Base-by-base conservation (phyloP, 2,797 vertebrate genomes). In the Carapus acus region DNA sequence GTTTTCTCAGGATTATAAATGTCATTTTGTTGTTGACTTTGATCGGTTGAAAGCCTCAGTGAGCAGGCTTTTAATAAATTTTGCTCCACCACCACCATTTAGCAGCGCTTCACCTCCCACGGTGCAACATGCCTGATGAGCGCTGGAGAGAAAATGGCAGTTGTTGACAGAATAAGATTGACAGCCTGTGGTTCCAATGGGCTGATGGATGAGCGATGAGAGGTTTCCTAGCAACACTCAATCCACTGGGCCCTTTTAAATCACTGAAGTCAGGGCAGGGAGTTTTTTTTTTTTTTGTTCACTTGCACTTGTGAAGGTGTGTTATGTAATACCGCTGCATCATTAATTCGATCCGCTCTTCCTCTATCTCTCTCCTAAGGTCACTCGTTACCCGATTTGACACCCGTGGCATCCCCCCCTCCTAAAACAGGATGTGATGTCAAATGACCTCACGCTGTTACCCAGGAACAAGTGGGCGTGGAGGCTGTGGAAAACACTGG, bases 181-280 rank as follows among this genome's bases (percentile, higher is more conserved):
- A 78, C 53, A 43, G 54, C 20, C 2, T 70, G 37, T 31, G 42
- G 43, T 45, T 60, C 52, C 49, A 67, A n/a, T 52, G 54, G 44
- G 13, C 43, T 58, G 20, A 62, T 38, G 50, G 39, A 57, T 29
- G 49, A n/a, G 43, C 34, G 54, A 58, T 69, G 56, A 41, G 47
- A 47, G 41, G 73, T 76, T 55, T 65, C 73, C 69, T 64, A 67
- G 79, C 74, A 76, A 76, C 74, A 44, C 11, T 53, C 62, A 71
- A 76, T 71, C 62, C 22, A 39, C 19, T 18, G 39, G 6, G 37
- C 16, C 19, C 34, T 50, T 65, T 43, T 52, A 20, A 62, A 66
- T 67, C 58, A 72, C 29, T 70, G 17, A 63, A 59, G 38, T 34
- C 29, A 6, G 6, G 15, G 1, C 16, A 4, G 33, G 33, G 44